Evolutionary conservation across 2,888 invertebrate species (phyloP).

Genomic region (Neocrepidodera transversa): DNA sequence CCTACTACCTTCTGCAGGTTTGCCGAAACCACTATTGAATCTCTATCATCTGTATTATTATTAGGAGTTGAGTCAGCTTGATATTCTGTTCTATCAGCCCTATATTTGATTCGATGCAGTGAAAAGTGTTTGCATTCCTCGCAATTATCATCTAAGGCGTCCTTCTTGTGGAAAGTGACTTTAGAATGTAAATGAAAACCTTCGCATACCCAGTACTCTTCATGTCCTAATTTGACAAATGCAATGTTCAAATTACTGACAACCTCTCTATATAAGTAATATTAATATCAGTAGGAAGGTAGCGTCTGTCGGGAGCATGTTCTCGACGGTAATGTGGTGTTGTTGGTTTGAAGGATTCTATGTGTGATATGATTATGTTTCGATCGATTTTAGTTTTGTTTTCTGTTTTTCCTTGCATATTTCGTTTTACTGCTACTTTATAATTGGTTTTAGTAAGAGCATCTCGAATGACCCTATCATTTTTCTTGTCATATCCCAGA

Average conservation of each 20-base stretch:
- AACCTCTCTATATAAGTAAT: constrained; percentile 16
- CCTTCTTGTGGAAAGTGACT: neutral
- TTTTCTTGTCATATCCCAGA: constrained; percentile 5
- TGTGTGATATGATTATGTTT: constrained; percentile 14
- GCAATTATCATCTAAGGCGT: constrained; percentile 4
- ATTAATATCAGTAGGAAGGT: constrained; percentile 17
- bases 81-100: constrained; percentile 3
- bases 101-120: neutral
- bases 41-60: neutral
- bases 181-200: constrained; percentile 13
- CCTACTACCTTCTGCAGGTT: constrained; percentile 24
- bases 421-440: neutral
- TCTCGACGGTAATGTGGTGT: constrained; percentile 19
- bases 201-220: constrained; percentile 17
- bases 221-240: constrained; percentile 24
- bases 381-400: constrained; percentile 4
- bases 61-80: constrained; percentile 1
- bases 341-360: constrained; percentile 16
- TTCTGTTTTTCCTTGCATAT: neutral
- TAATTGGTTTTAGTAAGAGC: neutral
- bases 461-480: constrained; percentile 10
- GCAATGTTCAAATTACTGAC: constrained; percentile 17
- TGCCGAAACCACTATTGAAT: constrained; percentile 11
- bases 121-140: constrained; percentile 13
- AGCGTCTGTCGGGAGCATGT: constrained; percentile 14